These are phyloP conservation scores for Procambarus clarkii DNA, from an alignment of 1,140 invertebrate genomes.

Conservation along the genomic window DNA sequence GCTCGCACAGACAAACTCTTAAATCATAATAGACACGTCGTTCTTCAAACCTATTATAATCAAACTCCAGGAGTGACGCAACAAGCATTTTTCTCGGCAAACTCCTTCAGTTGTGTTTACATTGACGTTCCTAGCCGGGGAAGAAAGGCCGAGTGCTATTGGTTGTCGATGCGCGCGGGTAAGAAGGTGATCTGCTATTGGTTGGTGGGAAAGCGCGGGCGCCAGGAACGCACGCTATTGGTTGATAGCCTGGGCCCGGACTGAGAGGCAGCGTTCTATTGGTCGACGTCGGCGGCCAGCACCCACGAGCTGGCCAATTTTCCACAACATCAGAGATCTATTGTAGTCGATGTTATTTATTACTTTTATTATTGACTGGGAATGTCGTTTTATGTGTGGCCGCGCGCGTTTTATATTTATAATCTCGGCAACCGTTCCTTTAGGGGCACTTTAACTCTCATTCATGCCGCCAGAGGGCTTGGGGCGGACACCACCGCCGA, in stretches of 20 bases:
- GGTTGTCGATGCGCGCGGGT: neutral
- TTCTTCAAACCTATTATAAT: neutral
- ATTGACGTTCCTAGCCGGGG: neutral
- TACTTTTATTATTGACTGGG: conserved; percentile 68
- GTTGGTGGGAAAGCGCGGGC: neutral
- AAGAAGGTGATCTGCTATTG: neutral
- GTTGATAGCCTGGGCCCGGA: neutral
- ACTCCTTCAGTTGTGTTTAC: conserved; percentile 16
- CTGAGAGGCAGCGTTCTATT: no score
- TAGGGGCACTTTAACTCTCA: conserved; percentile 63
- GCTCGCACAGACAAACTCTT: no score
- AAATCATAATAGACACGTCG: neutral
- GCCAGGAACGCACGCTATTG: neutral
- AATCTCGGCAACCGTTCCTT: conserved; percentile 65
- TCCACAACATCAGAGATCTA: conserved; percentile 65
- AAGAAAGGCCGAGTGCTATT: neutral
- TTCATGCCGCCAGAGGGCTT: conserved; percentile 45
- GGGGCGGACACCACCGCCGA: neutral
- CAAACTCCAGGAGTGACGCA: neutral
- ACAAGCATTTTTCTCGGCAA: conserved; percentile 2
- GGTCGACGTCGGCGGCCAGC: neutral
- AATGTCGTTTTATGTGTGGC: conserved; percentile 57
- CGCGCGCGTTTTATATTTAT: conserved; percentile 64
- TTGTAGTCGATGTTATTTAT: conserved; percentile 61
- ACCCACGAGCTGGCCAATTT: conserved; percentile 50